Evolutionary conservation across 2,888 invertebrate genomes (phyloP).

Genomic region (Lasioglossum figueresi): DNA sequence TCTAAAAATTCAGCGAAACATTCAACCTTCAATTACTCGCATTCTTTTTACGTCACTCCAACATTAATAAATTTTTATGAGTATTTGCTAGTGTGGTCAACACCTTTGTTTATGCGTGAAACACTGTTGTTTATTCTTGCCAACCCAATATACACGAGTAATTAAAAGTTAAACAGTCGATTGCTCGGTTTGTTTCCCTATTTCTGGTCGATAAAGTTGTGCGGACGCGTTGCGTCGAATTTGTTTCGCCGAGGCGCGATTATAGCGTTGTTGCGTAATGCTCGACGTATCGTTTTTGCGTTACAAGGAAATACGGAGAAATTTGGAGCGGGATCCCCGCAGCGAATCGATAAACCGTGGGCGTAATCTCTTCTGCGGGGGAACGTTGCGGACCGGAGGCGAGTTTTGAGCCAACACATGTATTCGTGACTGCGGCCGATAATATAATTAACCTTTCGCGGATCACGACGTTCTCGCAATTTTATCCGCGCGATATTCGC

Average conservation of each 20-base stretch:
- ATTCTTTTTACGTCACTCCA: no score
- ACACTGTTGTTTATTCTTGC: no score
- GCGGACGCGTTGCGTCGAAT: background rate
- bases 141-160: no score
- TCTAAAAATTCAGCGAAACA: background rate
- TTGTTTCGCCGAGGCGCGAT: background rate
- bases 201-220: background rate
- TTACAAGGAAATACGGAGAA: background rate
- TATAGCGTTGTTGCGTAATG: background rate
- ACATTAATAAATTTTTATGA: no score
- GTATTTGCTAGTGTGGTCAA: no score
- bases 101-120: no score
- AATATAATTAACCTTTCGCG: background rate
- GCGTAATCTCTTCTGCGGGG: constrained; percentile 5
- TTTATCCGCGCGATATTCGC: background rate
- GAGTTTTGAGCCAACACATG: background rate
- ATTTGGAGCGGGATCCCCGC: constrained; percentile 8
- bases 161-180: background rate
- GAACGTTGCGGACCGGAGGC: background rate
- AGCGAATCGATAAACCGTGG: constrained; percentile 14
- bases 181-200: background rate
- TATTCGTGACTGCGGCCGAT: background rate
- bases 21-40: no score
- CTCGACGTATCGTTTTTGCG: background rate
- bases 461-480: background rate